Evolutionary conservation across 2,888 invertebrate species (phyloP).

Genomic region (Lithosia quadra): DNA sequence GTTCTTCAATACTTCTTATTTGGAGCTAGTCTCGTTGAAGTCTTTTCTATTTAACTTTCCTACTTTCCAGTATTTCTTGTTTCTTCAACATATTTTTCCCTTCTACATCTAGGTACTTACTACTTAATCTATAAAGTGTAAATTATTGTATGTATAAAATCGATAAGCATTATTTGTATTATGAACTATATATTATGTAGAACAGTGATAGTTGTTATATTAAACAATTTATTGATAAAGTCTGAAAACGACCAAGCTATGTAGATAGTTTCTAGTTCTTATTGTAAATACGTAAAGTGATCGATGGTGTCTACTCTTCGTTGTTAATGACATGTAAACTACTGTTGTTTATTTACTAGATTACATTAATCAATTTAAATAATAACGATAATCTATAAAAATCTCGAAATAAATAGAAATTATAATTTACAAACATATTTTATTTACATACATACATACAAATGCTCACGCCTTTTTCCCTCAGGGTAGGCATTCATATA

Average conservation of each 20-base stretch:
- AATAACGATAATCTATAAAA: conserved; percentile 71
- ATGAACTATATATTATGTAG: conserved; percentile 49
- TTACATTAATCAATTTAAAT: conserved; percentile 63
- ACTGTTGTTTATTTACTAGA: conserved; percentile 81
- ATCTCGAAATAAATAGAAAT: conserved; percentile 80
- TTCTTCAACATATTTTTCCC: conserved; percentile 27
- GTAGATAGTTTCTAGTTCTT: conserved; percentile 76
- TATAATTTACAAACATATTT: conserved; percentile 63
- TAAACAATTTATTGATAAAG: conserved; percentile 73
- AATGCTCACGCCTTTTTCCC: no score
- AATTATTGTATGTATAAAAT: conserved; percentile 52
- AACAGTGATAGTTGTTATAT: conserved; percentile 67
- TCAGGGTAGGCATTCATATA: no score
- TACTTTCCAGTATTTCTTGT: background rate
- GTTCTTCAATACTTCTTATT: conserved; percentile 23
- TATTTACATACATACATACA: conserved; percentile 50
- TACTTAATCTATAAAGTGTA: conserved; percentile 56
- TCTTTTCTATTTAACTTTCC: conserved; percentile 52
- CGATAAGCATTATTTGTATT: conserved; percentile 53
- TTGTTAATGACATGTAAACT: conserved; percentile 74
- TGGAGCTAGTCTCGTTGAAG: conserved; percentile 55
- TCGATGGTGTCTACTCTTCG: conserved; percentile 73
- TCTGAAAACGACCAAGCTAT: conserved; percentile 86
- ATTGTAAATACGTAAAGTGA: conserved; percentile 76
- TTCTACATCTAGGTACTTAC: conserved; percentile 3